phyloP scores from a whole-genome alignment of 2,113 vertebrate species.

The Grammomys dolichurus region DNA sequence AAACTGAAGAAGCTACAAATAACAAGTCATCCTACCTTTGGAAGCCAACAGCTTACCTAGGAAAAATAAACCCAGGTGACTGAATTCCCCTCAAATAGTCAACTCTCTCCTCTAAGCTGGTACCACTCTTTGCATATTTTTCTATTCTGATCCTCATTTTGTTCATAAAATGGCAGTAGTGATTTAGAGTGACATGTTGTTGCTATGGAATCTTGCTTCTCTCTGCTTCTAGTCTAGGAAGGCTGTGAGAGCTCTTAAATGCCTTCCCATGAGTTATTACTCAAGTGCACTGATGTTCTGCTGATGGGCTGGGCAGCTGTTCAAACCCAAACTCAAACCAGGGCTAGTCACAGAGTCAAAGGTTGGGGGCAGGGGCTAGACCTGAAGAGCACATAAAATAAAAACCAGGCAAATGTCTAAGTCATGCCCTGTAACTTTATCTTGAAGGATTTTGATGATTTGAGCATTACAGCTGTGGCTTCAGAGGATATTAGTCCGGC shows the following conservation, averaged over 20 bases:
- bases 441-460: slow-evolving; percentile 66
- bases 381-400: slow-evolving; percentile 40
- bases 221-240: slow-evolving; percentile 61
- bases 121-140: slow-evolving; percentile 67
- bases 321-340: slow-evolving; percentile 75
- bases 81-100: slow-evolving; percentile 50
- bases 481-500: slow-evolving; percentile 4
- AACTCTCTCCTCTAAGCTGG: slow-evolving; percentile 50
- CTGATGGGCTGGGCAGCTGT: slow-evolving; percentile 70
- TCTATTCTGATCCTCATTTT: slow-evolving; percentile 60
- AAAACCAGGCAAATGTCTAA: slow-evolving; percentile 56
- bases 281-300: not conserved
- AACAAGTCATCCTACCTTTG: slow-evolving; percentile 62
- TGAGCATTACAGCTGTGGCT: slow-evolving; percentile 54
- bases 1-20: slow-evolving; percentile 65
- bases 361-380: slow-evolving; percentile 38
- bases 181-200: slow-evolving; percentile 70
- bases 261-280: slow-evolving; percentile 54
- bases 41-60: slow-evolving; percentile 56
- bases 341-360: slow-evolving; percentile 62
- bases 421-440: slow-evolving; percentile 71
- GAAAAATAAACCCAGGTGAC: slow-evolving; percentile 59
- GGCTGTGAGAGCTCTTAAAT: not conserved
- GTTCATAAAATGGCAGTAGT: slow-evolving; percentile 46
- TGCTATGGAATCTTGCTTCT: slow-evolving; percentile 63